Percentiles rank a stretch among this genome's conserved stretches.
phyloP scores from a whole-genome alignment of 2,113 vertebrate species.

The Leptocoma aspasia region DNA sequence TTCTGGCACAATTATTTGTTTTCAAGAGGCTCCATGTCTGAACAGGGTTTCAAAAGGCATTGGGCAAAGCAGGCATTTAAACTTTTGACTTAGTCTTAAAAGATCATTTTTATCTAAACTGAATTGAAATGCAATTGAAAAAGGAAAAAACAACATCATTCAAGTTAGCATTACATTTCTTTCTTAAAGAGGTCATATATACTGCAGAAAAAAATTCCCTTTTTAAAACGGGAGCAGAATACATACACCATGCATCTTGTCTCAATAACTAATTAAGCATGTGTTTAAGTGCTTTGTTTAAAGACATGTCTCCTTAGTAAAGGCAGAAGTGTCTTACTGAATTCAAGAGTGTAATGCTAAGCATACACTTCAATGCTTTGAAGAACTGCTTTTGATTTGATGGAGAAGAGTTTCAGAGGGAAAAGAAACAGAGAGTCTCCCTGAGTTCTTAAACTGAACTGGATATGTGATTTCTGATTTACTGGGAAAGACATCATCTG shows the following conservation, averaged over 20 bases:
- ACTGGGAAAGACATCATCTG: not conserved
- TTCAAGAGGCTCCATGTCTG: not conserved
- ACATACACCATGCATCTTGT: not conserved
- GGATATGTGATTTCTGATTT: not conserved
- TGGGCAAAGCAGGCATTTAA: not conserved
- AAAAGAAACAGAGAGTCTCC: not conserved
- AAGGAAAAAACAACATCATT: not conserved
- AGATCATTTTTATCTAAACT: not conserved
- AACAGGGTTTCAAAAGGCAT: not conserved
- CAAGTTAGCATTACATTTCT: not conserved
- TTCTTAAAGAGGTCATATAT: not conserved
- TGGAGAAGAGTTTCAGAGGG: not conserved
- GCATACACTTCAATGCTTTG: not conserved
- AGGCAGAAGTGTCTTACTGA: slow-evolving; percentile 7
- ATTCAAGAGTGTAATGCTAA: not conserved
- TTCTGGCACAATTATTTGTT: not conserved
- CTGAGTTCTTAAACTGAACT: not conserved
- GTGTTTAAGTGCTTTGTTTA: slow-evolving; percentile 15
- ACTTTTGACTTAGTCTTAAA: not conserved
- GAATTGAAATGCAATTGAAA: not conserved
- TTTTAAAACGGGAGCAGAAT: not conserved
- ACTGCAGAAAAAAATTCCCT: accelerated
- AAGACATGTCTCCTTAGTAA: not conserved
- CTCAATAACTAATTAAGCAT: slow-evolving; percentile 3
- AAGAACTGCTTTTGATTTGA: slow-evolving; percentile 23